Evolutionary conservation across 2,888 invertebrate genomes (phyloP).

Genomic region (Dermolepida albohirtum): DNA sequence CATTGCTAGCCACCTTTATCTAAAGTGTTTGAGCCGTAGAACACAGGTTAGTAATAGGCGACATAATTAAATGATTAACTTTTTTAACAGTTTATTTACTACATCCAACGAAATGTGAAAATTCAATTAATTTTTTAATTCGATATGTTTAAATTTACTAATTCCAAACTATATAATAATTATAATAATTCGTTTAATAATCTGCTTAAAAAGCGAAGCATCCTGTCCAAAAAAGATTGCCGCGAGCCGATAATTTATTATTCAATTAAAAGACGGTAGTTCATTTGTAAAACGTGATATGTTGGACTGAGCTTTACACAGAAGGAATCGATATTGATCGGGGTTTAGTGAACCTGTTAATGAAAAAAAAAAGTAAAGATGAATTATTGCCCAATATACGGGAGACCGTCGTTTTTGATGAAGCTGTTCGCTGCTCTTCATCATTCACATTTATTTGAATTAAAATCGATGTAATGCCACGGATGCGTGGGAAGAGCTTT

Average conservation of each 20-base stretch:
- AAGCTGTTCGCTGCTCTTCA: background rate
- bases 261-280: conserved; percentile 41
- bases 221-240: conserved; percentile 10
- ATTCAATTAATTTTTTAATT: no score
- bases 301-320: conserved; percentile 7
- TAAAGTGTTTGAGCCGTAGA: no score
- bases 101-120: no score
- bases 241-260: conserved; percentile 26
- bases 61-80: no score
- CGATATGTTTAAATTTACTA: no score
- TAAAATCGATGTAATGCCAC: conserved; percentile 3
- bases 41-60: no score
- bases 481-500: no score
- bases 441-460: conserved; percentile 26
- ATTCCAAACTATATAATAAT: background rate
- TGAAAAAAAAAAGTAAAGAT: conserved; percentile 32
- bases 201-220: background rate
- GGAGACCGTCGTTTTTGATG: conserved; percentile 15
- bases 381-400: conserved; percentile 26
- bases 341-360: conserved; percentile 21
- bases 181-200: conserved; percentile 1
- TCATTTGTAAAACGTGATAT: conserved; percentile 34
- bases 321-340: conserved; percentile 25
- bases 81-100: no score
- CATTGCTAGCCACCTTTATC: no score